These are phyloP conservation scores for Ictalurus furcatus DNA, from an alignment of 2,113 vertebrate genomes.

Conservation along the genomic window DNA sequence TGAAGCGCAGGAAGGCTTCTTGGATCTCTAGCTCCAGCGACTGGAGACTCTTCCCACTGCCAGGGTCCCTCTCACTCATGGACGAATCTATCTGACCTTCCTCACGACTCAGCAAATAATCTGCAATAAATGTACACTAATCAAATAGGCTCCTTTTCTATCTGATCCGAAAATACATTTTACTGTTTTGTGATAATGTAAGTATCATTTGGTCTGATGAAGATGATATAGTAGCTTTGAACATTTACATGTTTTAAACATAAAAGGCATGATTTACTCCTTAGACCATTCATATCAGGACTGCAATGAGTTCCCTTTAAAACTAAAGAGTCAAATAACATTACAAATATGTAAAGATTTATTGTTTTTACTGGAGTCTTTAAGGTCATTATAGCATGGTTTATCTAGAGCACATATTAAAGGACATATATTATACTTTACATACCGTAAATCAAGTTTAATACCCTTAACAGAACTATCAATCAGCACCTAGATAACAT, in stretches of 20 bases:
- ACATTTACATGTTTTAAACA: background rate
- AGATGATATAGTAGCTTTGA: background rate
- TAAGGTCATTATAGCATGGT: background rate
- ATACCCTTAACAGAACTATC: conserved; percentile 20
- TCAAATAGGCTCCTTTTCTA: background rate
- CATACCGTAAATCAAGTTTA: background rate
- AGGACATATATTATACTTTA: conserved; percentile 10
- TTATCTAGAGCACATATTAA: background rate
- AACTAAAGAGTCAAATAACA: background rate
- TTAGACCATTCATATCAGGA: background rate
- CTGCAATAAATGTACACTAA: conserved; percentile 66
- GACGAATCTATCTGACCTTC: conserved; percentile 87
- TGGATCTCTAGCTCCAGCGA: conserved; percentile 95
- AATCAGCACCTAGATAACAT: conserved; percentile 31
- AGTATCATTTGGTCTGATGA: background rate
- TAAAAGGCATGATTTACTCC: background rate
- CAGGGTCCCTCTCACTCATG: conserved; percentile 87
- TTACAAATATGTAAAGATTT: background rate
- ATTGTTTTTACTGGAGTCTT: conserved; percentile 27
- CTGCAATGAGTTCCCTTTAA: background rate
- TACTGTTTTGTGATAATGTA: background rate
- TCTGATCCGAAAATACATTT: background rate
- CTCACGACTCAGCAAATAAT: conserved; percentile 87
- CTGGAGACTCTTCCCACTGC: conserved; percentile 86
- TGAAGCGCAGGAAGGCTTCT: conserved; percentile 95